Evolutionary conservation across 1,140 invertebrate species (phyloP).

Genomic region (Penaeus chinensis): DNA sequence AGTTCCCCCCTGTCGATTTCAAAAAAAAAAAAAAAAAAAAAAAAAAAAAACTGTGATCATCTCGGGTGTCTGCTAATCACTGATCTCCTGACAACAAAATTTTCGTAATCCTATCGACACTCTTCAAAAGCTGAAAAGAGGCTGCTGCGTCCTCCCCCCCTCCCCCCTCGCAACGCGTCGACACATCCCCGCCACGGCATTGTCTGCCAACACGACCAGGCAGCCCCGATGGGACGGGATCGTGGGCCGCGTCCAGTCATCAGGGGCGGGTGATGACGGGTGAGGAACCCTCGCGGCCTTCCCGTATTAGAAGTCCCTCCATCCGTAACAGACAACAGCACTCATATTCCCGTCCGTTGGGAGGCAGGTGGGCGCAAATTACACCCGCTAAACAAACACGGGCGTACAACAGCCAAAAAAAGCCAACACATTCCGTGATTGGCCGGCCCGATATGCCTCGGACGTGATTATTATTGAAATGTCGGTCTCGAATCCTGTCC

Average conservation of each 20-base stretch:
- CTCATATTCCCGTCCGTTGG: constrained; percentile 33
- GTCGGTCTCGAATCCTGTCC: background rate
- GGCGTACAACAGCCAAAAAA: background rate
- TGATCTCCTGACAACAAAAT: too few species aligned
- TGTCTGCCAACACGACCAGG: constrained; percentile 1
- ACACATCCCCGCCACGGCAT: background rate
- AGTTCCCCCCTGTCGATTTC: too few species aligned
- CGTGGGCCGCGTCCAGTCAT: constrained; percentile 17
- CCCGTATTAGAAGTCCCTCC: constrained; percentile 40
- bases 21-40: too few species aligned
- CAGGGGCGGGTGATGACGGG: constrained; percentile 36
- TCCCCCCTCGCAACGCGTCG: background rate
- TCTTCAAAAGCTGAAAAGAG: background rate
- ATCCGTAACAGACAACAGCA: constrained; percentile 30
- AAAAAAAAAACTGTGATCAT: too few species aligned
- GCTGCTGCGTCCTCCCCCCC: too few species aligned
- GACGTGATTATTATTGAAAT: constrained; percentile 50
- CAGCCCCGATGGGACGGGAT: background rate
- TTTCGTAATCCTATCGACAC: too few species aligned
- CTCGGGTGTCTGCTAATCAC: too few species aligned
- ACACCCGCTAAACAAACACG: constrained; percentile 51
- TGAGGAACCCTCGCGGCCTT: constrained; percentile 27
- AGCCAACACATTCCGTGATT: background rate
- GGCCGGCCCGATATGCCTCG: background rate
- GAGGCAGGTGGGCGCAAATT: constrained; percentile 42